These are phyloP conservation scores for Acrocephalus kingi DNA, from an alignment of 2,113 vertebrate genomes.

Conservation along the genomic window DNA sequence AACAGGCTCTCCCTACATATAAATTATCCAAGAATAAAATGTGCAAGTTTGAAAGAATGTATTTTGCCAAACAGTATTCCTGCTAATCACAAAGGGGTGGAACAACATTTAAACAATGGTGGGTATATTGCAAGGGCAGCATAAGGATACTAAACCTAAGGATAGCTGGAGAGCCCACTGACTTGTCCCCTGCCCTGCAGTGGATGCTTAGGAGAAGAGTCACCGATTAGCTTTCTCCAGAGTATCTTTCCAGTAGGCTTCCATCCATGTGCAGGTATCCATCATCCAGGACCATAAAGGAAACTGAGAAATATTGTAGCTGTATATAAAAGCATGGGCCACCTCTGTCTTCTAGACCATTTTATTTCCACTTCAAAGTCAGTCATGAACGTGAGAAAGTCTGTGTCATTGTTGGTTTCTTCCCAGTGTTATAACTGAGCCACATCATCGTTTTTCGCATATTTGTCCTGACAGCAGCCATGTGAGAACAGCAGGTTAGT, in stretches of 20 bases:
- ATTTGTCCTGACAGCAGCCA: neutral
- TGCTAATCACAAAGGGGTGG: neutral
- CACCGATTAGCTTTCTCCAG: neutral
- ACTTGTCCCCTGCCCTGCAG: neutral
- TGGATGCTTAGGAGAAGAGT: neutral
- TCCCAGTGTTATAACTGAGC: neutral
- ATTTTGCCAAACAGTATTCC: neutral
- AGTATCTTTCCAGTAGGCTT: neutral
- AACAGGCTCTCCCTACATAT: neutral
- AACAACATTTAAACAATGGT: neutral
- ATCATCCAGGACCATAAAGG: neutral
- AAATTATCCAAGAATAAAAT: neutral
- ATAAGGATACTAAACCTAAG: neutral
- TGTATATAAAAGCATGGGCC: neutral
- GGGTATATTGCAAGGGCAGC: neutral
- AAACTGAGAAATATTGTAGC: neutral
- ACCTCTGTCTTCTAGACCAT: neutral
- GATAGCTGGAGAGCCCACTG: neutral
- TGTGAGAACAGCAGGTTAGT: conserved; percentile 8
- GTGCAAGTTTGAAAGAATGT: neutral
- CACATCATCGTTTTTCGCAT: neutral
- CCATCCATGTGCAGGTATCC: neutral
- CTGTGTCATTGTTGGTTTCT: neutral
- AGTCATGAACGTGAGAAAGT: neutral
- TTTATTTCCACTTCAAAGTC: conserved; percentile 3